Evolutionary conservation across 1,140 invertebrate species (phyloP).

Genomic region (Drosophila pachea): DNA sequence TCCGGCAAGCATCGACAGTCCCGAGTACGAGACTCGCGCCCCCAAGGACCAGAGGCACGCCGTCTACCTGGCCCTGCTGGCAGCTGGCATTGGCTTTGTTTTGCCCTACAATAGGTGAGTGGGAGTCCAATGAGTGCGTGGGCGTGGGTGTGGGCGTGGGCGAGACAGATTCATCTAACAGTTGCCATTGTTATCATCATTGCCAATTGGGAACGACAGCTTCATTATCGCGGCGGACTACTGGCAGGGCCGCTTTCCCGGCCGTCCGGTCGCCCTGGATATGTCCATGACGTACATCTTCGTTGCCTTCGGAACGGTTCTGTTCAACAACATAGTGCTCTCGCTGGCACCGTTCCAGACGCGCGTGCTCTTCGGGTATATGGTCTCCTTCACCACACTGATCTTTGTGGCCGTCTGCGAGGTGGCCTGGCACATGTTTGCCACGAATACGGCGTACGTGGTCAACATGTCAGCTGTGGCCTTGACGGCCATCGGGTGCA

Average conservation of each 20-base stretch:
- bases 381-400: slow-evolving; percentile 89
- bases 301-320: slow-evolving; percentile 90
- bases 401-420: slow-evolving; percentile 91
- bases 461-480: slow-evolving; percentile 91
- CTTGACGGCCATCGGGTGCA: slow-evolving; percentile 90
- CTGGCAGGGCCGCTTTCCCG: slow-evolving; percentile 90
- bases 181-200: background rate
- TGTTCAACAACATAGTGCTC: slow-evolving; percentile 91
- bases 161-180: too few species aligned
- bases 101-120: slow-evolving; percentile 92
- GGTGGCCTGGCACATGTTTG: slow-evolving; percentile 90
- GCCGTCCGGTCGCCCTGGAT: slow-evolving; percentile 92
- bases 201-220: slow-evolving; percentile 73
- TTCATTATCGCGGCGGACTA: slow-evolving; percentile 95
- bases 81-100: slow-evolving; percentile 93
- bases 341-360: slow-evolving; percentile 90
- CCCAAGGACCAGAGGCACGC: slow-evolving; percentile 88
- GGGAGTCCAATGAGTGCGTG: background rate
- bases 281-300: slow-evolving; percentile 94
- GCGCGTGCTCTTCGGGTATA: slow-evolving; percentile 92
- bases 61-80: slow-evolving; percentile 88
- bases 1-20: slow-evolving; percentile 71
- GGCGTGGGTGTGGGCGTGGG: background rate
- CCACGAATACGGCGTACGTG: slow-evolving; percentile 84
- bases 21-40: slow-evolving; percentile 68